Evolutionary conservation across 2,797 vertebrate genomes (phyloP).

Genomic region (Pangasius mekongensis): DNA sequence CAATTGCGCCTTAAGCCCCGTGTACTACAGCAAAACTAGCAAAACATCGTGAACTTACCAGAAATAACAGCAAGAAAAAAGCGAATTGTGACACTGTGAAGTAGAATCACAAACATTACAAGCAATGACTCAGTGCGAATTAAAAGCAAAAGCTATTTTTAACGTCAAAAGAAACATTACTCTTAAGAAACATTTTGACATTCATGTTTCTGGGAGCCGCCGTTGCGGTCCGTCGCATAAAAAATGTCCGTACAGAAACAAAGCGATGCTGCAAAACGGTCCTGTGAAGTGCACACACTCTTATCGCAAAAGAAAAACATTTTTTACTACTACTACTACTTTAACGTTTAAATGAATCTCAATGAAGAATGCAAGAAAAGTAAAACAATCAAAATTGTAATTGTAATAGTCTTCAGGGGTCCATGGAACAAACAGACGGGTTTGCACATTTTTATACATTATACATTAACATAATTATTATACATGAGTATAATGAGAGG

Average conservation of each 20-base stretch:
- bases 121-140: neutral
- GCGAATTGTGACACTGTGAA: neutral
- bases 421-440: neutral
- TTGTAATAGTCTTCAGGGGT: no score
- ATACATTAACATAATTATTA: neutral
- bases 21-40: no score
- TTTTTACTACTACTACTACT: no score
- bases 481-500: neutral
- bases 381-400: neutral
- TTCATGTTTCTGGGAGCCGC: neutral
- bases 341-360: neutral
- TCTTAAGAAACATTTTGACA: neutral
- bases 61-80: neutral
- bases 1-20: neutral
- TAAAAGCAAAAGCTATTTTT: neutral
- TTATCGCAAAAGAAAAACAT: no score
- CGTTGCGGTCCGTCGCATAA: constrained; percentile 18
- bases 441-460: neutral
- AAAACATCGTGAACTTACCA: neutral
- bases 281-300: neutral
- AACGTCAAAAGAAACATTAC: neutral
- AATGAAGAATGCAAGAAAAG: neutral
- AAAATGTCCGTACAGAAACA: constrained; percentile 35
- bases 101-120: neutral
- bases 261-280: neutral